Base-by-base conservation (phyloP, 1,140 invertebrate genomes). In the Macrostomum lignano region DNA sequence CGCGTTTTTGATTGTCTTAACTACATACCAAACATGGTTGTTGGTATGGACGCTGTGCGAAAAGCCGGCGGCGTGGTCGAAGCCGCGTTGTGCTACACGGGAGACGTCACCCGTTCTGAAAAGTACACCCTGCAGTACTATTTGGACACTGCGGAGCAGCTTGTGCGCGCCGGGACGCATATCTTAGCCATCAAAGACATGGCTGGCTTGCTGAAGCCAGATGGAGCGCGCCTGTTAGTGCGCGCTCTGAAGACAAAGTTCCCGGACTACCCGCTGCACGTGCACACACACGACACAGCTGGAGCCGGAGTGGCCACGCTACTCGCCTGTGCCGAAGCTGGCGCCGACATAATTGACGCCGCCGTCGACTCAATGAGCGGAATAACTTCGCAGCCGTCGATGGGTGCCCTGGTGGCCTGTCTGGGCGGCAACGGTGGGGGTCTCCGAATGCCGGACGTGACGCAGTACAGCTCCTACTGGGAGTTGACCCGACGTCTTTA, bases 281-380 rank as follows among this genome's bases (percentile, higher is more conserved):
- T 98, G 36, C 91, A 98, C 51, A 94, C 86, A 0, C 91, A 98
- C 30, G 91, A 98, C 53, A 96, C 88, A 10, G 73, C 81, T 1
- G 84, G 82, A 20, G 78, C 75, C 33, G 82, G 79, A 17, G 78
- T 93, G 17, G 84, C 88, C 0, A 67, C 78, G 1, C 88, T 94
- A 79, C 55, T 98, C 36, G 74, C 77, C 9, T 82, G 77, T 48
- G 81, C 81, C 0, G 63, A 78, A 47, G 74, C 82, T 24, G 86
- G 86, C 3, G 88, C 86, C 10, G 88, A 98, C 62, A 72, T 93
- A 26, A 81, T 98, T 0, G 91, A 98, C 57, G 79, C 82, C 10
- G 88, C 91, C 14, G 82, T 94, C 0, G 91, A 98, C 57, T 81
- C 81, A 28, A 94, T 98, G 88, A 88, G 79, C 15, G 88, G 88